Conservation (phyloP, 2,888 invertebrate genomes). For the Yponomeuta plumbellus region DNA sequence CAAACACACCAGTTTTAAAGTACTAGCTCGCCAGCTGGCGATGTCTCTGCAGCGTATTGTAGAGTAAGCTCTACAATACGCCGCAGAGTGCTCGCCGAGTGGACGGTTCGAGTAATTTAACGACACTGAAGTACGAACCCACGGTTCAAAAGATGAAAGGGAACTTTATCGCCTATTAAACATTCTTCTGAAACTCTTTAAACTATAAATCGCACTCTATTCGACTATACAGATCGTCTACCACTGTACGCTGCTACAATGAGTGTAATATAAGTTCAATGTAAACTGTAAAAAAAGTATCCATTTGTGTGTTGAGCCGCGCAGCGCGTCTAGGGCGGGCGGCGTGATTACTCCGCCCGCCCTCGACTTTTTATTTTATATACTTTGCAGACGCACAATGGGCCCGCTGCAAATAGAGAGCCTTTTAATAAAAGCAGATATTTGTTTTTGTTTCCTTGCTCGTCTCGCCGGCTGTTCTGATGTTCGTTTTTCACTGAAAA, state of each 20-base stretch:
- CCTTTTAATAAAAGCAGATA: background rate
- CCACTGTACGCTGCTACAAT: background rate
- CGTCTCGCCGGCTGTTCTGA: background rate
- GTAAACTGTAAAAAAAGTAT: background rate
- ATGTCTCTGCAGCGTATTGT: background rate
- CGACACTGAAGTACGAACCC: background rate
- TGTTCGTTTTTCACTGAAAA: background rate
- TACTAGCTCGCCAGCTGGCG: background rate
- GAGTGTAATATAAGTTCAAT: background rate
- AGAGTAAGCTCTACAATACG: too few relatives aligned
- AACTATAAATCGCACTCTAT: too few relatives aligned
- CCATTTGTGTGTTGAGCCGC: background rate
- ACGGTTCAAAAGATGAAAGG: background rate
- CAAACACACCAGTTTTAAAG: too few relatives aligned
- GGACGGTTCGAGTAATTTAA: background rate
- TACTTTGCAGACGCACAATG: background rate
- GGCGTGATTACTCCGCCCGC: background rate
- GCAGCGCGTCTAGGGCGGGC: background rate
- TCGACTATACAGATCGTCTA: background rate
- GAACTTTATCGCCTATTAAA: background rate
- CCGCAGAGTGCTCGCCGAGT: too few relatives aligned
- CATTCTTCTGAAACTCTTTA: background rate
- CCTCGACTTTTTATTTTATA: slow-evolving; percentile 1
- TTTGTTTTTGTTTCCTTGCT: background rate
- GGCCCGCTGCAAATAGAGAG: slow-evolving; percentile 1